Conservation (phyloP, 2,797 vertebrate genomes). For the Leucoraja ocellata region DNA sequence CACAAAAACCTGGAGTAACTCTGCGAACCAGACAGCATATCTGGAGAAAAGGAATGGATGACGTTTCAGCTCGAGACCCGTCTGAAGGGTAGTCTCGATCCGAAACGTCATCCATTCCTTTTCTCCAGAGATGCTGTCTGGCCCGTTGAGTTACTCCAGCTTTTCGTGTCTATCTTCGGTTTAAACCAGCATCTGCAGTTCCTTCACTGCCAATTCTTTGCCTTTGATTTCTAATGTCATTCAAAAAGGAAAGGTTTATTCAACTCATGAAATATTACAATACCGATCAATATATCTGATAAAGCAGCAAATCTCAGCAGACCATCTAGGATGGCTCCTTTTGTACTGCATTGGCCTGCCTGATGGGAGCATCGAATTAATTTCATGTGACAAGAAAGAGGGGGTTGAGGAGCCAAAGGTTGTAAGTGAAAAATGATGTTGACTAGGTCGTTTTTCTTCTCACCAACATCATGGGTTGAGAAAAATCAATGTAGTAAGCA, state of each 20-base stretch:
- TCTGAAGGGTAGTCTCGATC: no score
- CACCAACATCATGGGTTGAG: constrained; percentile 13
- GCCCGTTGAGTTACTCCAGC: no score
- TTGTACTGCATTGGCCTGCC: neutral
- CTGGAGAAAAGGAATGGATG: no score
- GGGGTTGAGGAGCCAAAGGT: constrained; percentile 16
- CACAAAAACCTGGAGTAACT: no score
- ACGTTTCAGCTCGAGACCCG: no score
- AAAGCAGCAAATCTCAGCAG: neutral
- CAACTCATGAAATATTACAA: neutral
- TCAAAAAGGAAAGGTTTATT: neutral
- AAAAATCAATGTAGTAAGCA: constrained; percentile 12
- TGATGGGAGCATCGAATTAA: constrained; percentile 23
- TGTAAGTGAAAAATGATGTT: constrained; percentile 31
- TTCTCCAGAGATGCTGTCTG: no score
- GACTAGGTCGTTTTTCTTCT: neutral
- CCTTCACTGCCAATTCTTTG: neutral
- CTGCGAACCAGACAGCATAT: no score
- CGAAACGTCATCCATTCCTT: no score
- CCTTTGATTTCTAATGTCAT: neutral
- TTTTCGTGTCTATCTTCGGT: no score
- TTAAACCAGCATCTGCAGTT: no score
- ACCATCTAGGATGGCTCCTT: neutral
- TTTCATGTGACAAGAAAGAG: constrained; percentile 16
- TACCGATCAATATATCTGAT: constrained; percentile 23